Evolutionary conservation across 2,113 vertebrate genomes (phyloP), one percentile per base, ranked within the genome.

Genomic region (Dipodomys spectabilis): DNA sequence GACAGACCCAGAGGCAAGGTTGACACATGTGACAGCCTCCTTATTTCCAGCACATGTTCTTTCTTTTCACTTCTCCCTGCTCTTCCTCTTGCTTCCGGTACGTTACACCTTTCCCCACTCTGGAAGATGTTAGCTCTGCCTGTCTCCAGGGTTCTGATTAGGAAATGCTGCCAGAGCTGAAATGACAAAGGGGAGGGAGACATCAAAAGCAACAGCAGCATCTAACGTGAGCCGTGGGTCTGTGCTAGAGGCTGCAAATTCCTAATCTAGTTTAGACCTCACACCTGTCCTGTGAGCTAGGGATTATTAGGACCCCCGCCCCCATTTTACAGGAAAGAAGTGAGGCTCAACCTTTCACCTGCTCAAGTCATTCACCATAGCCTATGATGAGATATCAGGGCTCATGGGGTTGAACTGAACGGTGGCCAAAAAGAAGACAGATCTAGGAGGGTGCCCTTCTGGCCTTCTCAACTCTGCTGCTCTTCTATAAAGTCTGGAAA

Each of bases 11-110:
- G 68, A 79, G 64, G 27, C 68, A 13, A 71, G 15, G 23, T 9
- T 5, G 65, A 35, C 0, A 65, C 12, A 19, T 3, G 10, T 6
- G 44, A 16, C 18, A 1, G 1, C 20, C 12, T 16, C 72, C 16
- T 68, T 23, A 7, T 91, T 32, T 39, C 16, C 0, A 27, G 32
- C 23, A 32, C 4, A 0, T 4, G 30, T 20, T 67, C 45, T 73
- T 88, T 64, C 20, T 82, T 67, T 65, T 49, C 78, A 45, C 60
- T 28, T 74, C 65, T 62, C 62, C 18, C 67, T 67, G 39, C 60
- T 78, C 5, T 67, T 62, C 65, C 62, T 79, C 62, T 57, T 62
- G 53, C 67, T 28, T 82, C 60, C 64, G 44, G 2, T 71, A 32
- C 73, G 30, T 23, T 74, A 44, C 49, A 39, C 60, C 30, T 16